A percentile compares a stretch with the other conserved stretches of the same genome.
phyloP scores from a whole-genome alignment of 2,888 invertebrate species.

The Norana najaformis region DNA sequence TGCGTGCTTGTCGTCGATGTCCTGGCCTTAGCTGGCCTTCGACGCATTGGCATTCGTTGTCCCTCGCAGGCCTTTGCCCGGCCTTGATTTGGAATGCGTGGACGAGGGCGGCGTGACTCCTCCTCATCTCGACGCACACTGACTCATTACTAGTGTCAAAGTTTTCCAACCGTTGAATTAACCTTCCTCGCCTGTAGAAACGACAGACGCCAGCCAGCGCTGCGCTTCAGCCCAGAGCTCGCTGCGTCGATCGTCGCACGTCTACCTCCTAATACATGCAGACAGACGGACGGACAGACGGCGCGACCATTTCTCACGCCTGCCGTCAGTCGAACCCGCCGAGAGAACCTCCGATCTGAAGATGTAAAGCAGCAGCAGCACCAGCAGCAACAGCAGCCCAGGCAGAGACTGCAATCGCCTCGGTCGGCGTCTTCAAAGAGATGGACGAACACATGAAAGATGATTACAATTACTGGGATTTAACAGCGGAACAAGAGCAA shows the following conservation, averaged over 20 bases:
- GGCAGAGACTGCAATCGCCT: background rate
- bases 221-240: background rate
- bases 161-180: background rate
- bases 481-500: background rate
- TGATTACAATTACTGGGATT: background rate
- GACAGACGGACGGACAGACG: background rate
- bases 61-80: too few relatives aligned
- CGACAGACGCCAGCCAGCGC: background rate
- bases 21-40: background rate
- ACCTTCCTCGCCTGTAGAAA: background rate
- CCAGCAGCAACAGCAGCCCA: background rate
- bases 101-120: background rate
- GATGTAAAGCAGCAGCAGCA: background rate
- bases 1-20: background rate
- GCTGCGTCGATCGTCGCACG: background rate
- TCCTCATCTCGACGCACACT: background rate
- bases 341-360: background rate
- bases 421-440: background rate
- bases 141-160: background rate
- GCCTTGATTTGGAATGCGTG: background rate
- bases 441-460: background rate
- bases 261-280: background rate
- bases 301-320: background rate
- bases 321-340: background rate
- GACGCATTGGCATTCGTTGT: background rate